A percentile compares a stretch with the other conserved stretches of the same genome.
These are phyloP conservation scores for Embidobia sp. DNA, from an alignment of 2,888 invertebrate species.

Conservation along the genomic window DNA sequence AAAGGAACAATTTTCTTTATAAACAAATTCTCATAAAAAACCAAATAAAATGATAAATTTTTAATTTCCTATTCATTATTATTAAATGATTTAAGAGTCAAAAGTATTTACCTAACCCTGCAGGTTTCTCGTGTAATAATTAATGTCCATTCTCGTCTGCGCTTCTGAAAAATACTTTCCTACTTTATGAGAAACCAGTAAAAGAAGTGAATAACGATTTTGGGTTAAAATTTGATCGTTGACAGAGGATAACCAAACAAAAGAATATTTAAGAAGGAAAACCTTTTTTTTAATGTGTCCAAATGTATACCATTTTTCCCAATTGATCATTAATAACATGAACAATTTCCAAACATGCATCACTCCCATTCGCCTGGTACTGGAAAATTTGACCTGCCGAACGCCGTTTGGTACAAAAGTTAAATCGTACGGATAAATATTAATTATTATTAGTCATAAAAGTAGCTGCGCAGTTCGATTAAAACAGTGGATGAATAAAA, in stretches of 20 bases:
- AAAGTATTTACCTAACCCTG: constrained; percentile 1
- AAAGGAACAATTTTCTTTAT: too few species aligned
- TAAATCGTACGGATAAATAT: constrained; percentile 36
- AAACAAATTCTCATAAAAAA: too few species aligned
- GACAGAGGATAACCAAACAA: constrained; percentile 35
- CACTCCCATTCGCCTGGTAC: not conserved
- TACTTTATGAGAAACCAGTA: not conserved
- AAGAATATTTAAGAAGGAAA: constrained; percentile 6
- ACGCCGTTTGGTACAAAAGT: too few species aligned
- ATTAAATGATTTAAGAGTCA: not conserved
- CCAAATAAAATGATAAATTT: constrained; percentile 51
- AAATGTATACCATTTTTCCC: constrained; percentile 11
- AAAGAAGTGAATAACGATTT: constrained; percentile 20
- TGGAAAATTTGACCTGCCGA: too few species aligned
- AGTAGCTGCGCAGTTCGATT: constrained; percentile 40
- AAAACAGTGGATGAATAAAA: constrained; percentile 53
- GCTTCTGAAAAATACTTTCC: constrained; percentile 29
- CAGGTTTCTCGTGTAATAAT: not conserved
- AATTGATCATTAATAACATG: constrained; percentile 20
- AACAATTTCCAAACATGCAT: not conserved
- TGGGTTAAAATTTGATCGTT: constrained; percentile 25
- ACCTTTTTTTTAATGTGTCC: not conserved
- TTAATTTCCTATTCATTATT: constrained; percentile 15
- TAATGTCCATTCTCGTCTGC: constrained; percentile 6
- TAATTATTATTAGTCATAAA: constrained; percentile 36